These are phyloP conservation scores for Penaeus monodon DNA, from an alignment of 2,888 invertebrate species.

Conservation along the genomic window DNA sequence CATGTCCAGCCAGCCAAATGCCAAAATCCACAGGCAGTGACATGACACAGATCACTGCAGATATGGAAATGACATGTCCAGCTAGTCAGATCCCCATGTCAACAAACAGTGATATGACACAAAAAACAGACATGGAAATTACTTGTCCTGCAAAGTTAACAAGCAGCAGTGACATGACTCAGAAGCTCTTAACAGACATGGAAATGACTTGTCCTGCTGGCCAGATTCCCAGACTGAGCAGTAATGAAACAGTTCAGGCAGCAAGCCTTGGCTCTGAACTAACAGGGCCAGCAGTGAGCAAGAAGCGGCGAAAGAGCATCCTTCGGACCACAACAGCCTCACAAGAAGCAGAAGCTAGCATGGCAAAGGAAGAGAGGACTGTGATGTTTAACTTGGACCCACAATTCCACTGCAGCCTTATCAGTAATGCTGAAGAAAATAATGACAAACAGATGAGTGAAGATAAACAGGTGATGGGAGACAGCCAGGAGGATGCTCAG, in stretches of 20 bases:
- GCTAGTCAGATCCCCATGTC: background rate
- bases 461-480: too few relatives aligned
- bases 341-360: too few relatives aligned
- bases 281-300: too few relatives aligned
- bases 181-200: background rate
- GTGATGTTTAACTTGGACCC: too few relatives aligned
- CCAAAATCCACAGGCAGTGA: background rate
- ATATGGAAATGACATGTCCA: background rate
- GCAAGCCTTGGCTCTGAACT: too few relatives aligned
- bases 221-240: background rate
- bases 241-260: background rate
- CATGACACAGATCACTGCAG: background rate
- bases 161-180: background rate
- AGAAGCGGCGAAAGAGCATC: too few relatives aligned
- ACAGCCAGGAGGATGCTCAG: too few relatives aligned
- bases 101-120: background rate
- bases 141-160: background rate
- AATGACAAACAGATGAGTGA: too few relatives aligned
- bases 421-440: too few relatives aligned
- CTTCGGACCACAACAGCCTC: too few relatives aligned
- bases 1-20: background rate
- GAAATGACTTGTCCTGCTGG: slow-evolving; percentile 15
- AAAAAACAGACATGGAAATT: slow-evolving; percentile 17
- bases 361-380: too few relatives aligned
- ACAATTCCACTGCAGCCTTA: too few relatives aligned